Evolutionary conservation across 2,113 vertebrate species (phyloP), one percentile per base, ranked within the genome.

Genomic region (Sander lucioperca): DNA sequence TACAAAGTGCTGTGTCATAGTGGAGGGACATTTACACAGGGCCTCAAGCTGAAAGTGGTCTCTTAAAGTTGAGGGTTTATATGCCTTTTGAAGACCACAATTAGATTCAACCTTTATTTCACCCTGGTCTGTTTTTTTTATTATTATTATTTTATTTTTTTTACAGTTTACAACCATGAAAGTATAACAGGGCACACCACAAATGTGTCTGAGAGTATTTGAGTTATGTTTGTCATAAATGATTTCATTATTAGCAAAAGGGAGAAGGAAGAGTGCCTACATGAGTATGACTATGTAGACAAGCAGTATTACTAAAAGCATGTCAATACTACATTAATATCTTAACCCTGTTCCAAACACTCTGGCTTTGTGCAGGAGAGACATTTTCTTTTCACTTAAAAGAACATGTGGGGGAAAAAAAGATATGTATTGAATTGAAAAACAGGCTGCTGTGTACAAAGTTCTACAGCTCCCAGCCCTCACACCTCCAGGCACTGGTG

Each of bases 1-100:
- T 45, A 61, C 19, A 74, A 86, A 85, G 58, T 30, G 36, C 70
- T 57, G 13, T 56, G 62, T 77, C 51, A 70, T 43, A 5, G 27
- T 15, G 43, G 21, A 23, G 54, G 51, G 23, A 47, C 47, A n/a
- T 64, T 36, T 48, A 53, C 45, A 14, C 14, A 27, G n/a, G 7
- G 45, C 21, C 39, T 71, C 30, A 39, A 56, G 64, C 30, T 48
- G 18, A 48, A 36, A 30, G 3, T 53, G 47, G 13, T 82, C 14
- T 62, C 27, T 25, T 33, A n/a, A 67, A 45, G 30, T 53, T 67
- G 33, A 36, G 14, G 27, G 15, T 8, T 33, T 9, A 61, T 16
- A 53, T 36, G n/a, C 9, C 4, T 21, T 43, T 72, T 59, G 18
- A 45, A 12, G 30, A 53, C 16, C 16, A 48, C n/a, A 51, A 8